These are phyloP conservation scores for Spatulosminthurus flaviceps DNA, from an alignment of 2,888 invertebrate genomes.

Conservation along the genomic window DNA sequence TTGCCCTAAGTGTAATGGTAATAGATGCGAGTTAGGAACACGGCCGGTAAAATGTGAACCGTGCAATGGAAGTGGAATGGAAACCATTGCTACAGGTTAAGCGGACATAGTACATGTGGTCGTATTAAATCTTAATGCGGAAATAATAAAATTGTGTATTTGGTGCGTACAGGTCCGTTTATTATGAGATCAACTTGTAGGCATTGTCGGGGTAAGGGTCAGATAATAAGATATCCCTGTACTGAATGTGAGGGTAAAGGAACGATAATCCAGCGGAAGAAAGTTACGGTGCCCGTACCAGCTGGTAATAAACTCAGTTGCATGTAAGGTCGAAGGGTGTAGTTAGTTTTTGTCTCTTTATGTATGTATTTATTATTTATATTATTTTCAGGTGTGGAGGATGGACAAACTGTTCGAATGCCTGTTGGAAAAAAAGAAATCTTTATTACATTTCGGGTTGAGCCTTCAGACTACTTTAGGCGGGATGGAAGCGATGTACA, in stretches of 20 bases:
- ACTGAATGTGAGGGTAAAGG: slow-evolving; percentile 93
- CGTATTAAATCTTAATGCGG: too few relatives aligned
- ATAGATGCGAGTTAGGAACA: slow-evolving; percentile 89
- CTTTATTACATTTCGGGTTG: slow-evolving; percentile 92
- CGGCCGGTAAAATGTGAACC: slow-evolving; percentile 87
- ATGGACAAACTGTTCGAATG: slow-evolving; percentile 97
- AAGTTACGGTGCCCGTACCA: slow-evolving; percentile 92
- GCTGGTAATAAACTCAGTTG: slow-evolving; percentile 69
- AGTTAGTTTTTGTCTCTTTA: too few relatives aligned
- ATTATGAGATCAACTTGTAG: slow-evolving; percentile 96
- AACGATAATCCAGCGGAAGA: slow-evolving; percentile 85
- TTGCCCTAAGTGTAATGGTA: slow-evolving; percentile 88
- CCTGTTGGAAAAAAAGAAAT: slow-evolving; percentile 89
- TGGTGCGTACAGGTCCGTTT: slow-evolving; percentile 90
- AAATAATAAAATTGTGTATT: too few relatives aligned
- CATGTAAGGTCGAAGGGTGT: background rate
- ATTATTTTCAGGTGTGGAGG: slow-evolving; percentile 78
- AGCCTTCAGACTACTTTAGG: slow-evolving; percentile 86
- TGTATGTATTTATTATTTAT: too few relatives aligned
- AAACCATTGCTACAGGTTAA: slow-evolving; percentile 79
- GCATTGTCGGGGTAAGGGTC: slow-evolving; percentile 85
- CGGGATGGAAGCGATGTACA: slow-evolving; percentile 96
- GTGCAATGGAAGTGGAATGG: slow-evolving; percentile 97
- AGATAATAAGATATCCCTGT: slow-evolving; percentile 91
- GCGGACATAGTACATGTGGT: too few relatives aligned